These are phyloP conservation scores for Rosalia funebris DNA, from an alignment of 2,888 invertebrate species.

Conservation along the genomic window DNA sequence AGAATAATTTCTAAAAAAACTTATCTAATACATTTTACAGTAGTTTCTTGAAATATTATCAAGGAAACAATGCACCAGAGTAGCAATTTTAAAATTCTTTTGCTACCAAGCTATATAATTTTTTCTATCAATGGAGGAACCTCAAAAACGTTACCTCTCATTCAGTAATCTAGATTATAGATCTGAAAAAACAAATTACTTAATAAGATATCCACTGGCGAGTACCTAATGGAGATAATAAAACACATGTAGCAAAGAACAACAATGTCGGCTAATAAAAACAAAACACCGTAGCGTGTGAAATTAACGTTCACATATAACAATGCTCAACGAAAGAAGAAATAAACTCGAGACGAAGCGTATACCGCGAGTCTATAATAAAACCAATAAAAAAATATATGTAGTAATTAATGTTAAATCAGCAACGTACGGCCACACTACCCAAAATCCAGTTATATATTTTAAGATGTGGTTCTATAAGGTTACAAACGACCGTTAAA, in stretches of 20 bases:
- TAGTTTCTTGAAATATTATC: too few relatives aligned
- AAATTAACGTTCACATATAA: constrained; percentile 36
- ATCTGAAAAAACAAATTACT: constrained; percentile 35
- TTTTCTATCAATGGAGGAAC: too few relatives aligned
- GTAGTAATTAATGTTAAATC: constrained; percentile 1
- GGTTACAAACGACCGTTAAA: constrained; percentile 47
- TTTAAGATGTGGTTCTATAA: neutral
- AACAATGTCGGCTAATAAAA: constrained; percentile 39
- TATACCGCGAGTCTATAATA: neutral
- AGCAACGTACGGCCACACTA: neutral
- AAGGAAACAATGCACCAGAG: too few relatives aligned
- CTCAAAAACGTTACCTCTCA: neutral
- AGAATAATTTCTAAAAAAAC: too few relatives aligned
- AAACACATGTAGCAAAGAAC: constrained; percentile 39
- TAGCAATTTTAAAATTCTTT: too few relatives aligned
- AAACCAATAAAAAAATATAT: neutral
- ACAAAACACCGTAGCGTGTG: constrained; percentile 39
- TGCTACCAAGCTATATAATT: too few relatives aligned
- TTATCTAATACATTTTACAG: too few relatives aligned
- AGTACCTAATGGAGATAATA: constrained; percentile 42
- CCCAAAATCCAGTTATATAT: neutral
- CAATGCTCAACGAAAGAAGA: constrained; percentile 30
- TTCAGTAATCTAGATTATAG: neutral
- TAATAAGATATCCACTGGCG: constrained; percentile 35
- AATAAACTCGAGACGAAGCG: constrained; percentile 9